Conservation (phyloP, 2,888 invertebrate species). For the Melipona beecheii region DNA sequence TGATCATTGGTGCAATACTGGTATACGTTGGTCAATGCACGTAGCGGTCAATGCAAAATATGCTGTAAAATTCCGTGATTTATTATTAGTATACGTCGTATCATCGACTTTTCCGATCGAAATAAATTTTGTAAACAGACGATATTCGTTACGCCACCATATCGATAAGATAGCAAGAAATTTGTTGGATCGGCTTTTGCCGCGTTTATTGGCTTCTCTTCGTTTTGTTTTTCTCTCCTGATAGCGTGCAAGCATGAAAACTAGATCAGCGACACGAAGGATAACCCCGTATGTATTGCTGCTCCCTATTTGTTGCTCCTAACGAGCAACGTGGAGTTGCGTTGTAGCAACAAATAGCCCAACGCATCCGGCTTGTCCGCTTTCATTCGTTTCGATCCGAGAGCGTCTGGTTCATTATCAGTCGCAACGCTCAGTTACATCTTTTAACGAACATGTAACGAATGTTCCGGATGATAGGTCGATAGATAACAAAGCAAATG, state of each 20-base stretch:
- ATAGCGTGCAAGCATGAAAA: conserved; percentile 28
- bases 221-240: conserved; percentile 17
- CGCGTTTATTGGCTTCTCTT: conserved; percentile 27
- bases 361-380: conserved; percentile 40
- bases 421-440: conserved; percentile 46
- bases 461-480: conserved; percentile 50
- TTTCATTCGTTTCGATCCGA: conserved; percentile 39
- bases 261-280: conserved; percentile 41
- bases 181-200: conserved; percentile 38
- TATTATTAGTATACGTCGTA: conserved; percentile 32
- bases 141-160: conserved; percentile 25
- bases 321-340: conserved; percentile 45
- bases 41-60: neutral
- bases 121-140: conserved; percentile 38
- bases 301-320: neutral
- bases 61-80: conserved; percentile 52
- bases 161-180: conserved; percentile 31
- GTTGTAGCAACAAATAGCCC: conserved; percentile 43
- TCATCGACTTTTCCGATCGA: conserved; percentile 47
- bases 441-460: conserved; percentile 57
- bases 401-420: conserved; percentile 53
- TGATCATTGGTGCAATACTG: neutral
- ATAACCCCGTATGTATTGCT: conserved; percentile 13
- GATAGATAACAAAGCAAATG: conserved; percentile 48
- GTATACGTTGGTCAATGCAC: neutral